A percentile compares a stretch with the other conserved stretches of the same genome.
Evolutionary conservation across 2,797 vertebrate species (phyloP).

Genomic region (Leuciscus waleckii): DNA sequence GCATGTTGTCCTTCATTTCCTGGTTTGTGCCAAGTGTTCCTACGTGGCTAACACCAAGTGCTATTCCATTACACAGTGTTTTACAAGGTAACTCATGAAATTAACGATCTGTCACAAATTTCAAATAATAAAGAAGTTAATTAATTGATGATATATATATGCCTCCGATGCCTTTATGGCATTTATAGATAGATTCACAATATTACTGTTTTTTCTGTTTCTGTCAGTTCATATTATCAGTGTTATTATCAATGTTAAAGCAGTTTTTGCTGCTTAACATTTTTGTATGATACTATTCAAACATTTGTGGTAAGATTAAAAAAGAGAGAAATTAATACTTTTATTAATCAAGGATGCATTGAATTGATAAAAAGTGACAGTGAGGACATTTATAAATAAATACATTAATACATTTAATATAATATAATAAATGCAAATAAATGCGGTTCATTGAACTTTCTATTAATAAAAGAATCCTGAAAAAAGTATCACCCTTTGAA

Average conservation of each 20-base stretch:
- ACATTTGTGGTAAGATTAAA: neutral
- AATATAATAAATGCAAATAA: neutral
- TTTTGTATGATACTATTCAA: neutral
- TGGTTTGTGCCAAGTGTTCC: slow-evolving; percentile 74
- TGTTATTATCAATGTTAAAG: no score
- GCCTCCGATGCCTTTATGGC: no score
- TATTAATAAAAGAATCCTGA: neutral
- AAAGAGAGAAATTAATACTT: neutral
- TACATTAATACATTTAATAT: neutral
- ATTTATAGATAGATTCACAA: no score
- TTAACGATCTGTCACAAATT: neutral
- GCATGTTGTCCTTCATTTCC: slow-evolving; percentile 62
- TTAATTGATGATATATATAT: neutral
- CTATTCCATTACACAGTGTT: slow-evolving; percentile 72
- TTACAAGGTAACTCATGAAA: slow-evolving; percentile 77
- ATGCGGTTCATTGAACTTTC: neutral
- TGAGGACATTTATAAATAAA: neutral
- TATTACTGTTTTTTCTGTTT: no score
- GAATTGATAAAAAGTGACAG: neutral
- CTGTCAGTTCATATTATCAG: no score
- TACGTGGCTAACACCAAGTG: slow-evolving; percentile 72
- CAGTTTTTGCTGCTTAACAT: no score
- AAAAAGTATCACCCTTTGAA: neutral
- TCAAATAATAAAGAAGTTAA: neutral
- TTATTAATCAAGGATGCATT: neutral